Conservation (phyloP, 2,113 vertebrate genomes). For the Pica pica region DNA sequence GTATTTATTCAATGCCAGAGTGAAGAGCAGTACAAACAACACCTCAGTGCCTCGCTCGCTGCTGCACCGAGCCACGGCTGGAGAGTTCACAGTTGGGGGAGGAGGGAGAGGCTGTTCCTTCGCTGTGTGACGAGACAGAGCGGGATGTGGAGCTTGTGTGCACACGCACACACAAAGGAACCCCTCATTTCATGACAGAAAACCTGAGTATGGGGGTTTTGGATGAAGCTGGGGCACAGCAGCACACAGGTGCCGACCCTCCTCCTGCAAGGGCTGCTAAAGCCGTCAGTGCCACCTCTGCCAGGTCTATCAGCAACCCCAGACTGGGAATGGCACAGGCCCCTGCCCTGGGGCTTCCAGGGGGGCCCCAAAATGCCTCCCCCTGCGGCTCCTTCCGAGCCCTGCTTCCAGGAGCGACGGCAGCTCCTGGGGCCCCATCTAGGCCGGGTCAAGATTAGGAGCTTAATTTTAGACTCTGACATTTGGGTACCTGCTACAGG, state of each 20-base stretch:
- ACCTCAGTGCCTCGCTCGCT: neutral
- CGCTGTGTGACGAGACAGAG: neutral
- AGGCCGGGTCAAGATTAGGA: neutral
- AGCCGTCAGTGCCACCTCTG: neutral
- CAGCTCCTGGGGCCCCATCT: neutral
- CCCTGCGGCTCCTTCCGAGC: neutral
- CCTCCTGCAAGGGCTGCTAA: neutral
- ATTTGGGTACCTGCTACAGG: neutral
- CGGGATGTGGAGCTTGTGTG: neutral
- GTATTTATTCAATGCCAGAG: constrained; percentile 34
- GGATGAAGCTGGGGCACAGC: neutral
- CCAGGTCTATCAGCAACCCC: neutral
- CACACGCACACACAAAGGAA: neutral
- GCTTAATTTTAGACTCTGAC: neutral
- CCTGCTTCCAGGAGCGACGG: neutral
- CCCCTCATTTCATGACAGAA: neutral
- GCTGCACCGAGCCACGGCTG: neutral
- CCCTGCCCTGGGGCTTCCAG: neutral
- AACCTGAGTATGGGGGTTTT: neutral
- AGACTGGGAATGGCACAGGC: neutral
- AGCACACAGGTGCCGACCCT: neutral
- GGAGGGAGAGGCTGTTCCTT: neutral
- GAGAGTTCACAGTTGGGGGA: neutral
- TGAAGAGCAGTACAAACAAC: constrained; percentile 34
- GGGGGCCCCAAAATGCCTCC: rapidly evolving